Conservation (phyloP, 2,888 invertebrate genomes). For the Antheraea yamamai region DNA sequence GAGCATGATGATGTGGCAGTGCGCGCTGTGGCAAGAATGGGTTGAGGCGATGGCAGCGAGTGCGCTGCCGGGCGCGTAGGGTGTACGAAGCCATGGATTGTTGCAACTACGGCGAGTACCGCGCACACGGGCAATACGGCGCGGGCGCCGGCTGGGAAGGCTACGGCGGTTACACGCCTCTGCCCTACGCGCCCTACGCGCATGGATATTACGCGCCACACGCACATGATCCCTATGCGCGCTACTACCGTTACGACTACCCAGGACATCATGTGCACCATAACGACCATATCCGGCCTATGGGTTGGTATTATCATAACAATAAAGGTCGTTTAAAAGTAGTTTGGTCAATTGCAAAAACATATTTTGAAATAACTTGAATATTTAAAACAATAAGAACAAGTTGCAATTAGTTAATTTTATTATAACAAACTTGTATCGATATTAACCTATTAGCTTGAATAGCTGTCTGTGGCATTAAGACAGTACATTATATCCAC, state of each 20-base stretch:
- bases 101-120: conserved; percentile 79
- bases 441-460: neutral
- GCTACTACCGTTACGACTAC: conserved; percentile 76
- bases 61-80: conserved; percentile 64
- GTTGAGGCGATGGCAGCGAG: conserved; percentile 51
- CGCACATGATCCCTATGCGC: conserved; percentile 73
- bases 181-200: conserved; percentile 56
- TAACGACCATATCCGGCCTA: conserved; percentile 70
- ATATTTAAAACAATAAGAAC: neutral
- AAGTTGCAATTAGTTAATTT: neutral
- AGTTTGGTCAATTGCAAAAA: neutral
- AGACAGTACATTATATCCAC: neutral
- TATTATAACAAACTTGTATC: neutral
- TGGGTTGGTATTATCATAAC: conserved; percentile 59
- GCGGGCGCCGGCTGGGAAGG: conserved; percentile 58
- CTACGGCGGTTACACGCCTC: conserved; percentile 59
- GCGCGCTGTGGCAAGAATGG: conserved; percentile 54
- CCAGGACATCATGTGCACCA: conserved; percentile 68
- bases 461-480: neutral
- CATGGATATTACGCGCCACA: conserved; percentile 63
- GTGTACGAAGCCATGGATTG: conserved; percentile 67
- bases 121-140: conserved; percentile 64
- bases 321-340: neutral
- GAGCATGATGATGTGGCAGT: conserved; percentile 56
- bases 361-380: neutral